phyloP scores from a whole-genome alignment of 2,888 invertebrate genomes.

The Ferdinandea cuprea region DNA sequence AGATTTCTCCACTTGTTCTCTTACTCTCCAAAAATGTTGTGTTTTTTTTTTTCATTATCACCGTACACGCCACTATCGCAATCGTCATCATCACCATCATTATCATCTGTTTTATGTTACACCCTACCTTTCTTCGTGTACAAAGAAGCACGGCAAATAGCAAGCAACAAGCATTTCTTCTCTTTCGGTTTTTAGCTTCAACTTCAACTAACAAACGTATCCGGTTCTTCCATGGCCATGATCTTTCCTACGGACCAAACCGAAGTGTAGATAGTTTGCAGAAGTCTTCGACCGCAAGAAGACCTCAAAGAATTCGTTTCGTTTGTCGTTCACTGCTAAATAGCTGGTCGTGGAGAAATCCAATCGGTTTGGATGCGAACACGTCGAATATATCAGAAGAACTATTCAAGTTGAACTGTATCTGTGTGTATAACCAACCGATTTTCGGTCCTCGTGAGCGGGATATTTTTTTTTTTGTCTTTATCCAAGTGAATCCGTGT shows the following conservation, averaged over 20 bases:
- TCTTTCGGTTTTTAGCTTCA: conserved; percentile 13
- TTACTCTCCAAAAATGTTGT: conserved; percentile 29
- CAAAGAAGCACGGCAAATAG: neutral
- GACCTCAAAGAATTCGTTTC: conserved; percentile 52
- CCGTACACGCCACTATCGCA: conserved; percentile 4
- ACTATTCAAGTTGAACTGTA: conserved; percentile 30
- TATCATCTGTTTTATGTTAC: conserved; percentile 13
- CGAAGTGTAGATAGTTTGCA: conserved; percentile 66
- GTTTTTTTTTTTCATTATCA: conserved; percentile 9
- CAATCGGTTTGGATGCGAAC: conserved; percentile 57
- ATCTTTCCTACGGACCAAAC: conserved; percentile 57
- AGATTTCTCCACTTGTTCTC: conserved; percentile 21
- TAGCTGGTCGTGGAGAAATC: conserved; percentile 17
- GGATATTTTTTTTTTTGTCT: conserved; percentile 16
- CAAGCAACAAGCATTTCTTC: conserved; percentile 38
- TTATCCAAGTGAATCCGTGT: conserved; percentile 43
- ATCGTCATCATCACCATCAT: conserved; percentile 11
- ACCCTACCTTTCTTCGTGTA: conserved; percentile 43
- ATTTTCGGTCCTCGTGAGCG: conserved; percentile 32
- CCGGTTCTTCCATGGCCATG: conserved; percentile 73
- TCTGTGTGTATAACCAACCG: conserved; percentile 37
- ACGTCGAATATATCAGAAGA: conserved; percentile 29
- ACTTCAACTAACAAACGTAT: conserved; percentile 37
- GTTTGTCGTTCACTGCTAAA: neutral
- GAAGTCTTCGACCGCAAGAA: conserved; percentile 74